Conservation (phyloP, 2,888 invertebrate genomes). For the Sipha maydis region DNA sequence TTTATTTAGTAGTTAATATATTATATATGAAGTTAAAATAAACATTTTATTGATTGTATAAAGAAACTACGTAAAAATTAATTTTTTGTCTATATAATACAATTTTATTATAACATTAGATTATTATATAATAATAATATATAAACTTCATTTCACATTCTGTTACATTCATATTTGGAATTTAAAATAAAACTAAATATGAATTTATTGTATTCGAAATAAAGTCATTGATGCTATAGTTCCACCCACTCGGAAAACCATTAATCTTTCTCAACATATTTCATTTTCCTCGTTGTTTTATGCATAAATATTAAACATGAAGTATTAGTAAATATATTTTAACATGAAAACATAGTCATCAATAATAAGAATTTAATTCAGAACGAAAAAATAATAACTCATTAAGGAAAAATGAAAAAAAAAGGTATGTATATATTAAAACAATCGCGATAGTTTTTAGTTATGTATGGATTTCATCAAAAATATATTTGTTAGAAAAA, state of each 20-base stretch:
- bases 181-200: not conserved
- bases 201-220: not conserved
- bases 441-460: too few species aligned
- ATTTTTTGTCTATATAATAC: slow-evolving; percentile 27
- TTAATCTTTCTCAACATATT: slow-evolving; percentile 31
- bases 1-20: slow-evolving; percentile 43
- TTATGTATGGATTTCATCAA: too few species aligned
- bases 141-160: not conserved
- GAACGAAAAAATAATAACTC: too few species aligned
- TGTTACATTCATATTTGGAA: not conserved
- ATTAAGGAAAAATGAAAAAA: too few species aligned
- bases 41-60: slow-evolving; percentile 49
- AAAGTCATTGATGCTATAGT: slow-evolving; percentile 21
- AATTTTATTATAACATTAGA: not conserved
- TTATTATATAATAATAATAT: slow-evolving; percentile 20
- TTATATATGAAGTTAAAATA: slow-evolving; percentile 27
- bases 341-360: too few species aligned
- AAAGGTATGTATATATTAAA: too few species aligned
- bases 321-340: too few species aligned
- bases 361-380: too few species aligned
- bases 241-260: not conserved
- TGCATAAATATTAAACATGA: not conserved
- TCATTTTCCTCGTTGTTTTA: not conserved
- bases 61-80: slow-evolving; percentile 38
- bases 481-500: too few species aligned